Evolutionary conservation across 2,888 invertebrate genomes (phyloP), one percentile per base, ranked within the genome.

Genomic region (Cecidostiba fungosa): DNA sequence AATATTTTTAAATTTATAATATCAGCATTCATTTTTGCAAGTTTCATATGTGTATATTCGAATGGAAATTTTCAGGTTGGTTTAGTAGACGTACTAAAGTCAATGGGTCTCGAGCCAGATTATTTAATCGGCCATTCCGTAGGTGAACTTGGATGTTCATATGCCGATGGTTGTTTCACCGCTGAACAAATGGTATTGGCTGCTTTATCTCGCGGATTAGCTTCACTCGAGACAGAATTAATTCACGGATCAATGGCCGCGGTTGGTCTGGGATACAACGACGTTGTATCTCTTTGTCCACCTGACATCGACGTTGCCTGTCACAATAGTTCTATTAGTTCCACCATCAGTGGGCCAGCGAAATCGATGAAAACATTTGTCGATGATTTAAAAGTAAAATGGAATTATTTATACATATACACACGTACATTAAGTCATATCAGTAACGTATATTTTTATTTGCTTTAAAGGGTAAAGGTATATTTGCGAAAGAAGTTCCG

Each of bases 81-180:
- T 19, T 92, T 96, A 36, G 95, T 96, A 3, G 97, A 97, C 91
- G 91, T 96, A 19, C 92, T 97, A 29, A 92, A 90, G 77, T 91
- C 94, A 10, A 89, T 95, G n/a, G 96, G 95, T 23, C 94, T 97
- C 12, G 93, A 94, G 66, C 96, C 97, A 1, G 96, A 97, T 93
- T 96, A 96, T 29, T 95, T 97, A 87, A 95, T 97, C 83, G 98
- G 99, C 0, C 98, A 99, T 93, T 98, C 98, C 19, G 97, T 98
- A 0, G 99, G 99, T 36, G 99, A 99, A 93, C 94, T 99, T 14
- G 98, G 98, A 0, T 99, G 99, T 93, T 98, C 97, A 0, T 99
- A 99, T 94, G 98, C 98, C 8, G 99, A 99, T 92, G 98, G 97
- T 0, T 97, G 97, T 89, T 95, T 99, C 89, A 97, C 98, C 0